Conservation (phyloP, 2,113 vertebrate genomes). For the Anthoscopus minutus region DNA sequence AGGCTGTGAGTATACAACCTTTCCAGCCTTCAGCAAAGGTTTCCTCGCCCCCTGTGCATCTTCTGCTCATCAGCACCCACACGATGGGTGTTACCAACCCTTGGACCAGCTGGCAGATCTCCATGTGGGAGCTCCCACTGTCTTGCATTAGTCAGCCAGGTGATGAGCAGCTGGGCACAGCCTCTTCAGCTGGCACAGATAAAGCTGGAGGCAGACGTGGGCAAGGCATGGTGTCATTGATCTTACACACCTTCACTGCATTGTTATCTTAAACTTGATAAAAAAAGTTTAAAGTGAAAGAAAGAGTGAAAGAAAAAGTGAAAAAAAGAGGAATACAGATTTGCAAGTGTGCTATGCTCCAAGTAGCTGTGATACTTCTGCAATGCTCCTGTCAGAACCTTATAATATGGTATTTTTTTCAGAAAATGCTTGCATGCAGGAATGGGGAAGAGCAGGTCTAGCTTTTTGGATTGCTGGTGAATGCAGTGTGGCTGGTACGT, state of each 20-base stretch:
- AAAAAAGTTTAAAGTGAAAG: too few relatives aligned
- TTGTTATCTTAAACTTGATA: not conserved
- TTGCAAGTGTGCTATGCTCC: not conserved
- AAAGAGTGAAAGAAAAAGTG: too few relatives aligned
- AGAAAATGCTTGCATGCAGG: not conserved
- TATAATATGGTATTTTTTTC: not conserved
- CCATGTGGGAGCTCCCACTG: not conserved
- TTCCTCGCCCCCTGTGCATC: rapidly evolving
- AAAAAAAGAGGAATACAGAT: not conserved
- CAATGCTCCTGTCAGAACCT: not conserved
- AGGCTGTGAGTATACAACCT: not conserved
- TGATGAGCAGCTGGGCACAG: not conserved
- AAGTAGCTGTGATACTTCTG: not conserved
- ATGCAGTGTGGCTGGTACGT: not conserved
- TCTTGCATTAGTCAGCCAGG: not conserved
- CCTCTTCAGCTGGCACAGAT: not conserved
- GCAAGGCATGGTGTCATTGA: not conserved
- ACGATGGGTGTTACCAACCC: not conserved
- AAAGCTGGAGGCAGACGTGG: not conserved
- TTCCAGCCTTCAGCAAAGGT: not conserved
- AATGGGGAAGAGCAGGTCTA: not conserved
- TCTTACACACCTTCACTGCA: not conserved
- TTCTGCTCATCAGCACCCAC: not conserved
- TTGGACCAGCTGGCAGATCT: not conserved
- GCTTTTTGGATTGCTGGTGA: not conserved